These are phyloP conservation scores for Dipodomys merriami DNA, from an alignment of 2,113 vertebrate species.

Conservation along the genomic window DNA sequence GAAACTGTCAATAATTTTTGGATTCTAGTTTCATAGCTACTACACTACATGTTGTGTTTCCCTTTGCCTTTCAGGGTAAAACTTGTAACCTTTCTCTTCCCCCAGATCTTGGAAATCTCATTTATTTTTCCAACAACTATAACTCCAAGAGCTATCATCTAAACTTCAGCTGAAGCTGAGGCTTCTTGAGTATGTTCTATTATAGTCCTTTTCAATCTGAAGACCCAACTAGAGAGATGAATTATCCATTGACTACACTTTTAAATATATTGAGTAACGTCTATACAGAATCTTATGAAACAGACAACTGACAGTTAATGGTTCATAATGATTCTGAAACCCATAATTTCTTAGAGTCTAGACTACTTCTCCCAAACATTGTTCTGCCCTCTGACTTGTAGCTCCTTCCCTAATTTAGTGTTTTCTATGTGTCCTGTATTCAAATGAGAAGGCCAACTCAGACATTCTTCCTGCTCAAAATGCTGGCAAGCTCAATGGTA, in stretches of 20 bases:
- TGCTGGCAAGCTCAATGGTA: neutral
- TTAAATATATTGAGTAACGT: neutral
- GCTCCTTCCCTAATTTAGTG: neutral
- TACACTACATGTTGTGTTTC: neutral
- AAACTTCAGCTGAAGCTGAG: neutral
- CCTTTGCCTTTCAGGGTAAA: neutral
- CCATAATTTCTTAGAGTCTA: neutral
- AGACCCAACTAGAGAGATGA: neutral
- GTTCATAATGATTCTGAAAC: neutral
- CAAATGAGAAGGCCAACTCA: neutral
- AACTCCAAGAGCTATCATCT: neutral
- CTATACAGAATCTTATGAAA: too few relatives aligned
- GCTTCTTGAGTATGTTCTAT: neutral
- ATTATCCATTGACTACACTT: neutral
- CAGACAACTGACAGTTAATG: too few relatives aligned
- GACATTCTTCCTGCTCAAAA: neutral
- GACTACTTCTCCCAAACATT: neutral
- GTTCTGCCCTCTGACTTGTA: neutral
- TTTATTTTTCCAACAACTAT: neutral
- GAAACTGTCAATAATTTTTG: neutral
- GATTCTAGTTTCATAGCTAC: neutral
- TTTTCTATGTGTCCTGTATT: neutral
- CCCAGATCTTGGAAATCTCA: neutral
- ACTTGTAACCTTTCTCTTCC: neutral
- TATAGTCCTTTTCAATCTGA: neutral